Base-by-base conservation (phyloP, 2,888 invertebrate species). In the Amphipoea oculea region DNA sequence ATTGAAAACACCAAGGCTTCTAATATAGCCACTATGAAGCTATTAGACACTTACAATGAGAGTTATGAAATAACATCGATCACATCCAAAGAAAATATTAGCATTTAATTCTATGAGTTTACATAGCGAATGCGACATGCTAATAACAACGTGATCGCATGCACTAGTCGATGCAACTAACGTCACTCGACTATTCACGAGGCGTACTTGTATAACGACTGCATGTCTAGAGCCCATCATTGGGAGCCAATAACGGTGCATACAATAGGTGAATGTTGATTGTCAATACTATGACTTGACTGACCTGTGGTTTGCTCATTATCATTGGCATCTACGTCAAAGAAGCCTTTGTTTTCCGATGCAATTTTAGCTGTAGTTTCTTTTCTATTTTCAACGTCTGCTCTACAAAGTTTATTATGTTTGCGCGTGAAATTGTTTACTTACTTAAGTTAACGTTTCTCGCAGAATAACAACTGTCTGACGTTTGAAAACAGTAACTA, bases 211-310 rank as follows among this genome's bases (percentile, higher is more conserved):
- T 85, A 57, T 17, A 65, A 63, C 51, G 17, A 73, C 51, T 63
- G 62, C 63, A 12, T 79, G 48, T 87, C 65, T 87, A 74, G 45
- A 40, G 76, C 40, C 70, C 65, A 84, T 85, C 73, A 74, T 69
- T 84, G 57, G 57, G 51, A 80, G 29, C 63, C 85, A 80, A 80
- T 87, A 80, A 76, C 67, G 73, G 48, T 68, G 66, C 36, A 36
- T 42, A 86, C 84, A 84, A 85, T 84, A 87, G 85, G 79, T 40
- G 87, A 76, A 76, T 87, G 85, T 67, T 73, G 29, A 71, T 86
- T 73, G 76, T 75, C 68, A 60, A 73, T 73, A 57, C 66, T 69
- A 42, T 69, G 42, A 86, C 60, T 54, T 57, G 62, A 48, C n/a
- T 76, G 76, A 74, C 78, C 60, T 86, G 63, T 72, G 60, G 17